phyloP scores from a whole-genome alignment of 2,113 vertebrate genomes.

The Psilopsiagon aurifrons region DNA sequence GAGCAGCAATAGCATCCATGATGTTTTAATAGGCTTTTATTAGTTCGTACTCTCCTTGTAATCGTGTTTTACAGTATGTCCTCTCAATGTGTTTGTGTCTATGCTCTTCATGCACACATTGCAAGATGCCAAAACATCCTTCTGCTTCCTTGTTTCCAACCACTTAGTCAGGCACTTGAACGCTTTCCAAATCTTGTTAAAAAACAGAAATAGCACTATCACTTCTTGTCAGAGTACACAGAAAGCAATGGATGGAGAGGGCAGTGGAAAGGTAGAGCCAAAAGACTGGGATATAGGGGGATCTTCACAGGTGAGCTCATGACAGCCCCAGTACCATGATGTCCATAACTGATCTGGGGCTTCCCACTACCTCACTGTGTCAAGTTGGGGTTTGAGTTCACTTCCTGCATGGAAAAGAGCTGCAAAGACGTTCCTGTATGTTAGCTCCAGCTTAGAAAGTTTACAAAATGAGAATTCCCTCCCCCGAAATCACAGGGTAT shows the following conservation, averaged over 20 bases:
- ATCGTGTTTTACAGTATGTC: slow-evolving; percentile 60
- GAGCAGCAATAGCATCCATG: background rate
- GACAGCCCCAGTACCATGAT: fast-evolving
- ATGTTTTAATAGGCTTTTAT: slow-evolving; percentile 61
- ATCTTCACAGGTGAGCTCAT: background rate
- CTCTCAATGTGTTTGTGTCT: slow-evolving; percentile 47
- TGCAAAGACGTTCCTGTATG: background rate
- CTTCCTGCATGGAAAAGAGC: background rate
- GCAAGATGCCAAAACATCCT: slow-evolving; percentile 42
- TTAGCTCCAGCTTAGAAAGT: background rate
- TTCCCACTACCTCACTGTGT: background rate
- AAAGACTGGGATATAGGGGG: fast-evolving
- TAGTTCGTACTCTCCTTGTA: slow-evolving; percentile 50
- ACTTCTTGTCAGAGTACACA: background rate
- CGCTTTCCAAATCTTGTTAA: slow-evolving; percentile 35
- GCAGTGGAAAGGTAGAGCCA: background rate
- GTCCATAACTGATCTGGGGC: background rate
- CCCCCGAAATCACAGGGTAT: background rate
- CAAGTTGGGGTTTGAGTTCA: background rate
- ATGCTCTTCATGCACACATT: slow-evolving; percentile 32
- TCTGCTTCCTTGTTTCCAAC: slow-evolving; percentile 56
- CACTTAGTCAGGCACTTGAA: slow-evolving; percentile 47
- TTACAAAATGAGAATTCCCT: background rate
- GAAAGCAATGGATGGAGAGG: background rate
- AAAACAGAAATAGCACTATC: slow-evolving; percentile 40